These are phyloP conservation scores for Propithecus perrieri DNA, from an alignment of 2,797 vertebrate genomes.

Conservation along the genomic window DNA sequence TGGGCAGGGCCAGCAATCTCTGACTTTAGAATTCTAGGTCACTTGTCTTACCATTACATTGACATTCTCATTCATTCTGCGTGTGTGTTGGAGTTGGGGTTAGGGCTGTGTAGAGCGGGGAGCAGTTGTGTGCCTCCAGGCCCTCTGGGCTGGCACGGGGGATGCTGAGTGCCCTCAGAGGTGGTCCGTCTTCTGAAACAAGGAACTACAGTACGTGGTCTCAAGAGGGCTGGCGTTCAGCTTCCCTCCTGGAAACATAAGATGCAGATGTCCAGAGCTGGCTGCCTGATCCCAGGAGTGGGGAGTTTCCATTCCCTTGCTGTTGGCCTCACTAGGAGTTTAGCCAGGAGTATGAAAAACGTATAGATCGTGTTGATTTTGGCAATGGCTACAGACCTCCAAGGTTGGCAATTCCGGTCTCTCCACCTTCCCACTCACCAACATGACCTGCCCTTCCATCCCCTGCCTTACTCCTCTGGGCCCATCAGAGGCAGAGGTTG, in stretches of 20 bases:
- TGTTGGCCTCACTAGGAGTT: neutral
- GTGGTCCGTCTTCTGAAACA: neutral
- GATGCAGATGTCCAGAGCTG: neutral
- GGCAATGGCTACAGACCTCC: neutral
- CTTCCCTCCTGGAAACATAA: neutral
- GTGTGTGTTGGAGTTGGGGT: neutral
- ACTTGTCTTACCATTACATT: neutral
- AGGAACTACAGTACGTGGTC: neutral
- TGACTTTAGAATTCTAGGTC: neutral
- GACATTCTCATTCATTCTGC: neutral
- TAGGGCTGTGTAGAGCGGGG: neutral
- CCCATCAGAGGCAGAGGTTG: neutral
- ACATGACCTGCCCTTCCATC: rapidly evolving
- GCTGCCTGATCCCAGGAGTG: neutral
- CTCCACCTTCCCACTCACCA: neutral
- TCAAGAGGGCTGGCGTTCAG: neutral
- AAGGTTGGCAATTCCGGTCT: neutral
- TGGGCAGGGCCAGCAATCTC: neutral
- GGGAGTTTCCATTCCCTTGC: neutral
- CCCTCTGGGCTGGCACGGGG: neutral
- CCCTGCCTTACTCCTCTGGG: neutral
- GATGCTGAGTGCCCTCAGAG: neutral
- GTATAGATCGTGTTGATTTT: neutral
- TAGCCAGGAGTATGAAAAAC: neutral
- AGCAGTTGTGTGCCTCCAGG: neutral